Percentiles rank a stretch among this genome's conserved stretches.
These are phyloP conservation scores for Reticulitermes speratus DNA, from an alignment of 1,140 invertebrate genomes.

Conservation along the genomic window DNA sequence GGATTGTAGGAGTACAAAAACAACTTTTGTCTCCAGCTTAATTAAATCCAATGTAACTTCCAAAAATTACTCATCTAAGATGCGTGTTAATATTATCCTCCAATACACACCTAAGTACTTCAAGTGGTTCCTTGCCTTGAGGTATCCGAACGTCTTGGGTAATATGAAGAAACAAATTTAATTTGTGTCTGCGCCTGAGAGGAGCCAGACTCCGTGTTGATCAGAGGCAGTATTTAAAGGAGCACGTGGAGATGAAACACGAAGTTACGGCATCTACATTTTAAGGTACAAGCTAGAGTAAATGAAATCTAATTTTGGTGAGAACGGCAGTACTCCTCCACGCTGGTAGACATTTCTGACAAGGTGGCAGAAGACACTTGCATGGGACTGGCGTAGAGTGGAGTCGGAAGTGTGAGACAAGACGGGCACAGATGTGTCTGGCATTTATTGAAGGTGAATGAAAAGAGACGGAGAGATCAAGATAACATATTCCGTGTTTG, in stretches of 20 bases:
- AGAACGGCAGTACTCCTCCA: background rate
- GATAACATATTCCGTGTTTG: background rate
- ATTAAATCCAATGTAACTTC: too few relatives aligned
- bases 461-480: background rate
- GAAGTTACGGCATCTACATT: background rate
- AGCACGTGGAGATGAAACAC: background rate
- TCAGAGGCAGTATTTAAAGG: background rate
- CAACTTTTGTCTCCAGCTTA: too few relatives aligned
- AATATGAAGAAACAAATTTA: background rate
- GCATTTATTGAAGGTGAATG: constrained; percentile 6
- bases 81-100: too few relatives aligned
- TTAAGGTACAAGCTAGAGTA: background rate
- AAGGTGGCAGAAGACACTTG: background rate
- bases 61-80: too few relatives aligned
- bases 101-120: background rate
- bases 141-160: background rate
- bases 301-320: background rate
- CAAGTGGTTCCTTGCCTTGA: background rate
- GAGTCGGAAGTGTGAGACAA: background rate
- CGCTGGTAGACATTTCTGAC: background rate
- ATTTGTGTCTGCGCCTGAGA: background rate
- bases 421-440: background rate
- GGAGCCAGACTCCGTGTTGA: background rate
- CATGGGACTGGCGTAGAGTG: background rate
- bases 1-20: too few relatives aligned